Evolutionary conservation across 2,797 vertebrate species (phyloP), one percentile per base, ranked within the genome.

Genomic region (Melanotaenia maccullochi): DNA sequence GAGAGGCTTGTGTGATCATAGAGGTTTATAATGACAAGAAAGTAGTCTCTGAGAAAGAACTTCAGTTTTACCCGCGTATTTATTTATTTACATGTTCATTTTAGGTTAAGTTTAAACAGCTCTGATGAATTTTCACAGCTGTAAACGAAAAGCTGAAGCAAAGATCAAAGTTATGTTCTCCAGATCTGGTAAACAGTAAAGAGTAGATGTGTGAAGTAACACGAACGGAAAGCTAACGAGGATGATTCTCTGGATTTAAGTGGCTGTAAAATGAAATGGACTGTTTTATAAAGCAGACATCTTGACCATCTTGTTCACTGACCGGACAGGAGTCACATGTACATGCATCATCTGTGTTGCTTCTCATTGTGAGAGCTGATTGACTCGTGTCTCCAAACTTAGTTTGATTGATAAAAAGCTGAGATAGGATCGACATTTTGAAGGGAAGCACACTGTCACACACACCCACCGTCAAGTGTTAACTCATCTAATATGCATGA

Each of bases 11-110:
- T 35, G 62, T 58, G 58, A 84, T 76, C 69, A 78, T 64, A 75
- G 52, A 66, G 33, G 76, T 67, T 65, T 66, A 25, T 61, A 54
- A 64, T 25, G 51, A 47, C 63, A 65, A 47, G 56, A 73, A 42
- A 11, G 11, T 24, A 25, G 11, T 25, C 18, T 3, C 2, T 25
- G 42, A 65, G 42, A 73, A 76, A 78, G 18, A 47, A 75, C 71
- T 82, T 72, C 38, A 66, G 22, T 87, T 85, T 82, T 51, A 85
- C 54, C 52, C 20, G 25, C 56, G 36, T 9, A 59, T 73, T 71
- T 65, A 55, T 79, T 76, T 82, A 71, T 60, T 61, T 20, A 57
- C 18, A 13, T 0, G 52, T 35, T 55, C 13, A 12, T 76, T 70
- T 74, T 47, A 65, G 59, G 16, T 69, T 68, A 12, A 12, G 3